Conservation (phyloP, 2,797 vertebrate genomes). For the Botia almorhae region DNA sequence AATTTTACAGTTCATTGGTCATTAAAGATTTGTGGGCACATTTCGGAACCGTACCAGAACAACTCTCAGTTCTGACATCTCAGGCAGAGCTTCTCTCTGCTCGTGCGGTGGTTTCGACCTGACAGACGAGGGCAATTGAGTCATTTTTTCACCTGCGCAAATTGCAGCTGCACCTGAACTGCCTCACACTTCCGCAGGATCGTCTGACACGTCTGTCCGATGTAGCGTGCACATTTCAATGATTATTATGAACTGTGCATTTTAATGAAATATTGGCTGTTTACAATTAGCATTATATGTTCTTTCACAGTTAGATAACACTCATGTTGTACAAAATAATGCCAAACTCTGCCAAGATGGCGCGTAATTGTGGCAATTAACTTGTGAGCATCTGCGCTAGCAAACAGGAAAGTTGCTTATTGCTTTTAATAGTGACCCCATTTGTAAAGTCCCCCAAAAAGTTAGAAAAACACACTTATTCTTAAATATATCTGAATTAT, state of each 20-base stretch:
- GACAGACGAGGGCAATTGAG: slow-evolving; percentile 32
- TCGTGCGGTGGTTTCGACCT: slow-evolving; percentile 2
- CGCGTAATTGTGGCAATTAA: neutral
- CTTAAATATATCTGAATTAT: too few relatives aligned
- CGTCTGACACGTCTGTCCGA: slow-evolving; percentile 9
- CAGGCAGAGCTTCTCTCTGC: slow-evolving; percentile 5
- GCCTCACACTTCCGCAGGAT: slow-evolving; percentile 27
- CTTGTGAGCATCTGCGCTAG: neutral
- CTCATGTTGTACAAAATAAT: neutral
- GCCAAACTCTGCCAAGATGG: slow-evolving; percentile 1
- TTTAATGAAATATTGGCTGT: neutral
- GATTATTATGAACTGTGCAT: neutral
- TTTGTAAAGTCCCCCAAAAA: neutral
- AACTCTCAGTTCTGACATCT: slow-evolving; percentile 3
- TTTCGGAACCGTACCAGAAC: neutral
- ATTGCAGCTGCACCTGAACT: slow-evolving; percentile 41
- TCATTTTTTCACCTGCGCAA: slow-evolving; percentile 40
- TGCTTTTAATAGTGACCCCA: slow-evolving; percentile 19
- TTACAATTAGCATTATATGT: neutral
- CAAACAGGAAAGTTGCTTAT: slow-evolving; percentile 2
- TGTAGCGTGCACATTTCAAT: neutral
- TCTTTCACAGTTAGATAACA: neutral
- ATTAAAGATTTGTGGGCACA: slow-evolving; percentile 24
- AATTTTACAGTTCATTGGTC: slow-evolving; percentile 34
- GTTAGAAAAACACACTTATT: neutral